phyloP scores from a whole-genome alignment of 2,888 invertebrate species.

The Nudaria mundana region DNA sequence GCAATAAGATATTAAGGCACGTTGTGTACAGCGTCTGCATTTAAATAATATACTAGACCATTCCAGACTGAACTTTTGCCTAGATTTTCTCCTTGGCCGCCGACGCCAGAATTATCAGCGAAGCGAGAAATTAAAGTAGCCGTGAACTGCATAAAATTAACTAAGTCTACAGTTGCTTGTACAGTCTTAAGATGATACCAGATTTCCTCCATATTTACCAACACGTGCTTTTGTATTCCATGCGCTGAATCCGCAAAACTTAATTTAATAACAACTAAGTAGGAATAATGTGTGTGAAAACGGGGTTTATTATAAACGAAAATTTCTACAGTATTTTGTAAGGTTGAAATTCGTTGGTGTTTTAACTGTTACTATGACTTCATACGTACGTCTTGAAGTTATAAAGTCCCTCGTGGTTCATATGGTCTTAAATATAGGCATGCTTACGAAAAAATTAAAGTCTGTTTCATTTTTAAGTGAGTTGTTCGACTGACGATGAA shows the following conservation, averaged over 20 bases:
- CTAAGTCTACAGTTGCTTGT: constrained; percentile 50
- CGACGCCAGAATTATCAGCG: constrained; percentile 70
- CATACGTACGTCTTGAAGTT: too few relatives aligned
- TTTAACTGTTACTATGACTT: too few relatives aligned
- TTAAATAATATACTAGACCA: constrained; percentile 53
- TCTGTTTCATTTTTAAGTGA: too few relatives aligned
- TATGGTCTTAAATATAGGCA: too few relatives aligned
- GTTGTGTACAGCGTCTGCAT: constrained; percentile 48
- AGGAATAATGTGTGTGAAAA: too few relatives aligned
- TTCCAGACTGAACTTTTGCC: constrained; percentile 49
- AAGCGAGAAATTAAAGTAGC: constrained; percentile 73
- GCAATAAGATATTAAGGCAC: constrained; percentile 34
- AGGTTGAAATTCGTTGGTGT: too few relatives aligned
- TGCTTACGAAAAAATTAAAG: too few relatives aligned
- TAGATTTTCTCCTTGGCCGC: constrained; percentile 64
- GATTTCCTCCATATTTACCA: constrained; percentile 38
- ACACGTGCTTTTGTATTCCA: constrained; percentile 38
- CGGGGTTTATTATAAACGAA: too few relatives aligned
- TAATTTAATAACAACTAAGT: constrained; percentile 55
- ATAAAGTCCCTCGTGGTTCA: too few relatives aligned
- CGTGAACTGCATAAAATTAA: constrained; percentile 77
- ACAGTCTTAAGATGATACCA: constrained; percentile 52
- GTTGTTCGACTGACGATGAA: too few relatives aligned
- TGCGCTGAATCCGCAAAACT: constrained; percentile 53
- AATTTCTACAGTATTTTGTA: too few relatives aligned